Conservation (phyloP, 2,797 vertebrate genomes). For the Pempheris klunzingeri region DNA sequence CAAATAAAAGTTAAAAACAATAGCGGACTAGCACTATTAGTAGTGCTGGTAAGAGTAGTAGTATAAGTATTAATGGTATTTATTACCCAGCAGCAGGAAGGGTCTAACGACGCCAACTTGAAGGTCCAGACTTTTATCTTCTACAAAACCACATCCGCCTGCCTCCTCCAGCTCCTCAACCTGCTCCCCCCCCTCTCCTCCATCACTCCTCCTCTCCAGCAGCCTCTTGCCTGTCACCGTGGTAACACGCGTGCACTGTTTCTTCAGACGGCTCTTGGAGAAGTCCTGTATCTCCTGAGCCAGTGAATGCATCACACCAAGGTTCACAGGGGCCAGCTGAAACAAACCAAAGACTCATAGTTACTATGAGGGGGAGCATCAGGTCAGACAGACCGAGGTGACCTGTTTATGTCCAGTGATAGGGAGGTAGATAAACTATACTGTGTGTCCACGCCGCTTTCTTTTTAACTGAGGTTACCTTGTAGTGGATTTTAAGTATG, state of each 20-base stretch:
- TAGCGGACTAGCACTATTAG: too few relatives aligned
- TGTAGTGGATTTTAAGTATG: too few relatives aligned
- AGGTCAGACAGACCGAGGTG: not conserved
- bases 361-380: not conserved
- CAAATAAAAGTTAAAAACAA: not conserved
- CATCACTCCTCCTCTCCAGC: constrained; percentile 89
- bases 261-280: constrained; percentile 88
- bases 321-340: not conserved
- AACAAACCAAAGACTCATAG: not conserved
- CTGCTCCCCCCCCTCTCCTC: constrained; percentile 79
- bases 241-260: constrained; percentile 91
- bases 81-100: constrained; percentile 92
- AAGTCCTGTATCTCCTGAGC: constrained; percentile 91
- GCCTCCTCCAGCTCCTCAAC: constrained; percentile 83
- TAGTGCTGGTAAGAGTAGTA: not conserved
- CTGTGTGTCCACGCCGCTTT: not conserved
- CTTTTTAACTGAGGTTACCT: not conserved
- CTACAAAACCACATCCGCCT: constrained; percentile 87
- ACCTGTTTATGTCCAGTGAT: not conserved
- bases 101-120: constrained; percentile 91
- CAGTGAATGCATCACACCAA: constrained; percentile 89
- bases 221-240: constrained; percentile 89
- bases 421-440: not conserved
- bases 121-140: constrained; percentile 90
- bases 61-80: not conserved